Conservation (phyloP, 2,113 vertebrate species). For the Erythrocercus mccallii region DNA sequence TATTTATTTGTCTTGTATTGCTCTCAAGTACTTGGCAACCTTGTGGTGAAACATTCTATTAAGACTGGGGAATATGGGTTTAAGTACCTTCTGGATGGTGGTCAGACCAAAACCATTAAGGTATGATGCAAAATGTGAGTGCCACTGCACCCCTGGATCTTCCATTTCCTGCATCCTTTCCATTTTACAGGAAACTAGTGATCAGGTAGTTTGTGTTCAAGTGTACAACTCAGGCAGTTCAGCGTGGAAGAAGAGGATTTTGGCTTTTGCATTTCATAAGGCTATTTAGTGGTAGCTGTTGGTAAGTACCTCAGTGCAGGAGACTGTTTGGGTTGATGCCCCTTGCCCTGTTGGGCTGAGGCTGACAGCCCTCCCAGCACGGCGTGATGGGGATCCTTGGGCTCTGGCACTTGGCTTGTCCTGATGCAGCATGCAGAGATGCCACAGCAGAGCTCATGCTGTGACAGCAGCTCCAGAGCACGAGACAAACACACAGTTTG, state of each 20-base stretch:
- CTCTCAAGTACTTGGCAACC: not conserved
- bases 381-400: rapidly evolving
- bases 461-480: not conserved
- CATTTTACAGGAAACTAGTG: not conserved
- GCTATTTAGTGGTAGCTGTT: not conserved
- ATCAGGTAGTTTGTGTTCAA: not conserved
- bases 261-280: not conserved
- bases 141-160: not conserved
- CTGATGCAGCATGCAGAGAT: rapidly evolving
- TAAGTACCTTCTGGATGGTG: not conserved
- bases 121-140: not conserved
- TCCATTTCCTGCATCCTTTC: not conserved
- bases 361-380: rapidly evolving
- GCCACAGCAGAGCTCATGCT: not conserved
- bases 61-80: not conserved
- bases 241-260: not conserved
- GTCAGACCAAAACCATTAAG: not conserved
- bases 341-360: not conserved
- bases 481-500: not conserved
- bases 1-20: not conserved
- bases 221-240: rapidly evolving
- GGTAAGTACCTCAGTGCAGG: not conserved
- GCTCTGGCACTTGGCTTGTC: not conserved
- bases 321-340: not conserved
- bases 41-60: not conserved